These are phyloP conservation scores for Catonia carolina DNA, from an alignment of 2,888 invertebrate genomes.

Conservation along the genomic window DNA sequence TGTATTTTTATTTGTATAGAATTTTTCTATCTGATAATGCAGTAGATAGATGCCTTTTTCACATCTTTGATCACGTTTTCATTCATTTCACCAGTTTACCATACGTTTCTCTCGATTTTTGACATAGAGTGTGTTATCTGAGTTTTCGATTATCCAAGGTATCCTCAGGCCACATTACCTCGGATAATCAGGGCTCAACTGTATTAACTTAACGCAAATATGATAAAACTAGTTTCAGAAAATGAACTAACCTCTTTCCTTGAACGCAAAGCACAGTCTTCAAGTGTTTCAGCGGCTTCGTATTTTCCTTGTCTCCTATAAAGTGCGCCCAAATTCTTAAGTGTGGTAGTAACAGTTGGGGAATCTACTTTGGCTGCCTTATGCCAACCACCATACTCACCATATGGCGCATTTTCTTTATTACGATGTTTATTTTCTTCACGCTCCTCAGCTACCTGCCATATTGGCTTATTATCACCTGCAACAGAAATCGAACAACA, in stretches of 20 bases:
- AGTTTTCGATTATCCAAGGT: too few species aligned
- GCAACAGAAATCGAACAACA: slow-evolving; percentile 38
- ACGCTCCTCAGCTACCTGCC: slow-evolving; percentile 97
- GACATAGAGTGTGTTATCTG: too few species aligned
- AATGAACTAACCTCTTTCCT: slow-evolving; percentile 73
- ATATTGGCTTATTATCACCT: slow-evolving; percentile 92
- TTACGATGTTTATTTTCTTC: slow-evolving; percentile 92
- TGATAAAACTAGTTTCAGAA: too few species aligned
- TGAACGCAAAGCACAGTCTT: slow-evolving; percentile 95
- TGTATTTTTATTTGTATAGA: too few species aligned
- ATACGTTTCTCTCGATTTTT: too few species aligned
- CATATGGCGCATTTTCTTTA: slow-evolving; percentile 83
- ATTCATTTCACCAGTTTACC: too few species aligned
- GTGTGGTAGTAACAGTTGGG: slow-evolving; percentile 93
- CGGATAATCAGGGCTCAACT: too few species aligned
- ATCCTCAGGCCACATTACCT: too few species aligned
- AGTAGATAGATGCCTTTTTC: too few species aligned
- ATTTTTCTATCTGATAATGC: too few species aligned
- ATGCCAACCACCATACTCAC: slow-evolving; percentile 93
- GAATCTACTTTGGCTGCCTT: slow-evolving; percentile 98
- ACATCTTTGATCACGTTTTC: too few species aligned
- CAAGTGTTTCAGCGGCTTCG: slow-evolving; percentile 97
- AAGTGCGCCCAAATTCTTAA: slow-evolving; percentile 96
- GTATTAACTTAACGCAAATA: too few species aligned
- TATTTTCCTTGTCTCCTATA: slow-evolving; percentile 97